These are phyloP conservation scores for Choristoneura fumiferana DNA, from an alignment of 1,140 invertebrate species.

Conservation along the genomic window DNA sequence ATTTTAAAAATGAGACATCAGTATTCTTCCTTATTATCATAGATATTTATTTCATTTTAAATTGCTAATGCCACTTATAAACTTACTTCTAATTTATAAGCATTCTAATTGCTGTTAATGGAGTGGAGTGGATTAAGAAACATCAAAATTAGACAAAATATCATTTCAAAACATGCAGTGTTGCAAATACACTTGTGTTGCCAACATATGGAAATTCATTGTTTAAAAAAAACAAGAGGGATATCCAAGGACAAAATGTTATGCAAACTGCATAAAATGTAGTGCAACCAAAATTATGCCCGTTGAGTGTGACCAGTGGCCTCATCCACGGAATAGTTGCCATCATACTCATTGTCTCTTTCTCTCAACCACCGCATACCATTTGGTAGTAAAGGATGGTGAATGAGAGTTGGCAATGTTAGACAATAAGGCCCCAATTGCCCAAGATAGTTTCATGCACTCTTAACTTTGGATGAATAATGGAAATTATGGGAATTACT, in stretches of 20 bases:
- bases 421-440: neutral
- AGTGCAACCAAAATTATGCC: slow-evolving; percentile 27
- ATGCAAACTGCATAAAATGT: neutral
- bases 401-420: no score
- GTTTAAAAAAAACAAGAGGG: slow-evolving; percentile 12
- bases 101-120: no score
- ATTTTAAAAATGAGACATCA: no score
- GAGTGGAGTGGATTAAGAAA: neutral
- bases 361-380: no score
- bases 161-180: neutral
- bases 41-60: no score
- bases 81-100: no score
- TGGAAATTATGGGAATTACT: slow-evolving; percentile 8
- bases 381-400: no score
- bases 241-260: slow-evolving; percentile 3
- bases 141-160: neutral
- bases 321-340: no score
- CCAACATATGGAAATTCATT: neutral
- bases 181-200: neutral
- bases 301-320: slow-evolving; percentile 18
- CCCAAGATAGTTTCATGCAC: slow-evolving; percentile 16
- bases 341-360: no score
- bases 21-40: no score
- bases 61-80: no score
- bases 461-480: slow-evolving; percentile 14